Base-by-base conservation (phyloP, 2,113 vertebrate genomes). In the Bettongia penicillata region DNA sequence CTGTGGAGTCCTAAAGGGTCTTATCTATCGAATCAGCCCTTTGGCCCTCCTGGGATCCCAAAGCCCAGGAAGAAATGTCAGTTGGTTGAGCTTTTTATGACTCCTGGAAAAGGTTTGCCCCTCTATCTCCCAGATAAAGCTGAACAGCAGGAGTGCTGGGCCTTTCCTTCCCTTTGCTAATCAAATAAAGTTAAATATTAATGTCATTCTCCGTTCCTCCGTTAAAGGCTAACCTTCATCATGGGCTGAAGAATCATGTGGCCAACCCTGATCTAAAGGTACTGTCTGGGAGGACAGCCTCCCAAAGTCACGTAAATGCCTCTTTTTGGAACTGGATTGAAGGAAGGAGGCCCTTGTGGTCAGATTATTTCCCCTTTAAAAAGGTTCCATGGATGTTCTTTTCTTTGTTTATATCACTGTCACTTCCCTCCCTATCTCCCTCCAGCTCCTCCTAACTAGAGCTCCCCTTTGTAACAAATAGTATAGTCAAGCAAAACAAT, bases 161-260 rank as follows among this genome's bases (percentile, higher is more conserved):
- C 43, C 91, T 53, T 57, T 55, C 52, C 19, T n/a, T 92, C 91
- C 53, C 91, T 84, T 84, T 84, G 19, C 68, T 53, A 53, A 52
- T 92, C 51, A 31, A 51, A 90, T 31, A 10, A 90, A 90, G 90
- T 90, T 90, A 90, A 90, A 90, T 50, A 90, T 90, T 90, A 90
- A 90, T 90, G 48, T 90, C 26, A 51, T 48, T 31, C 89, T 49
- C 8, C 8, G 24, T 28, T n/a, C 68, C 68, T 50, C n/a, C n/a
- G 14, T 50, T 51, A 90, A 51, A 84, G n/a, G 68, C n/a, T 43
- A 84, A 84, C 43, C n/a, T 84, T 84, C n/a, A 84, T 8, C 16
- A 84, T 22, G 2, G 16, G 19, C n/a, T 84, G 68, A 43, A 43
- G 22, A 43, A 43, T 43, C 37, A 84, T 84, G 68, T 22, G 68